Evolutionary conservation across 2,797 vertebrate genomes (phyloP).

Genomic region (Rachycentron canadum): DNA sequence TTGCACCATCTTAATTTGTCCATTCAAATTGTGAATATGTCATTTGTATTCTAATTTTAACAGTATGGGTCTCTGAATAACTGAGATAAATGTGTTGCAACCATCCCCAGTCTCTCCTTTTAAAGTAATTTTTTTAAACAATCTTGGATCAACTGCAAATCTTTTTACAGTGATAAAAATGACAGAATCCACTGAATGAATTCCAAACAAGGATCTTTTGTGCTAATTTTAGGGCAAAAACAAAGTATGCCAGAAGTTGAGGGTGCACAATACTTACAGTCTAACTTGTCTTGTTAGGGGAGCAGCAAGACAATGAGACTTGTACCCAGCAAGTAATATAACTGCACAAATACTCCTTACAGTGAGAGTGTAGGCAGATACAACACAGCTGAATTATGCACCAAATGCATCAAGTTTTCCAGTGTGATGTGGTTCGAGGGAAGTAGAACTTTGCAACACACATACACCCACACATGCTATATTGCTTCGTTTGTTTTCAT

Average conservation of each 20-base stretch:
- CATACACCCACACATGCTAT: conserved; percentile 37
- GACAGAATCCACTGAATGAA: neutral
- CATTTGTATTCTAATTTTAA: too few relatives aligned
- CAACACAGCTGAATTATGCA: conserved; percentile 74
- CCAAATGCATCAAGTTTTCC: conserved; percentile 60
- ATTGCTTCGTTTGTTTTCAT: conserved; percentile 70
- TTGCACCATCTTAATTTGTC: too few relatives aligned
- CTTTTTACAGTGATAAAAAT: neutral
- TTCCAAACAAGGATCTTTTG: neutral
- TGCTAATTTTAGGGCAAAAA: neutral
- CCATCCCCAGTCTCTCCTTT: too few relatives aligned
- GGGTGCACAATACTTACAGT: neutral
- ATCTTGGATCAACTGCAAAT: too few relatives aligned
- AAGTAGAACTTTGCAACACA: conserved; percentile 14
- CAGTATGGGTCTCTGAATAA: too few relatives aligned
- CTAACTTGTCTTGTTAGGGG: neutral
- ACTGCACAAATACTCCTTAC: conserved; percentile 49
- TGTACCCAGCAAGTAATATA: conserved; percentile 27
- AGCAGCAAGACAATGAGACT: conserved; percentile 26
- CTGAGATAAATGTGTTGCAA: too few relatives aligned
- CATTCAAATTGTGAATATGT: too few relatives aligned
- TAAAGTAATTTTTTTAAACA: too few relatives aligned
- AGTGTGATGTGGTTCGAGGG: conserved; percentile 42
- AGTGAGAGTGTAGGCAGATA: conserved; percentile 55
- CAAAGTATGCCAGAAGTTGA: neutral